Evolutionary conservation across 2,113 vertebrate species (phyloP).

Genomic region (Malurus melanocephalus): DNA sequence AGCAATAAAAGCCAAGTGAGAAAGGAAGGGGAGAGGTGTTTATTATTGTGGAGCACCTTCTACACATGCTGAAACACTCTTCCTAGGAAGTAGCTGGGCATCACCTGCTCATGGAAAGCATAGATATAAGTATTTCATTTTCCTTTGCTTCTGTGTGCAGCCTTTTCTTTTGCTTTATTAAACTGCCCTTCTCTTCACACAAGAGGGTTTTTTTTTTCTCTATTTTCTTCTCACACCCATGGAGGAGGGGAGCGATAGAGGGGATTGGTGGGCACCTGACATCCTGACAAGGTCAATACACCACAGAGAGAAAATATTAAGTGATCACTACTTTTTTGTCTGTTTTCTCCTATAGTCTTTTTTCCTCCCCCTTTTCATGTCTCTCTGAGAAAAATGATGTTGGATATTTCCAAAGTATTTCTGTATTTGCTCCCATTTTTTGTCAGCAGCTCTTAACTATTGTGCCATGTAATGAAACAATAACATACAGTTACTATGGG

Average conservation of each 20-base stretch:
- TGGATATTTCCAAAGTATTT: background rate
- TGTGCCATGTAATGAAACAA: background rate
- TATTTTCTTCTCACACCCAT: background rate
- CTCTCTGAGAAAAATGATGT: background rate
- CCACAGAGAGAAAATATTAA: background rate
- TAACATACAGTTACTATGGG: background rate
- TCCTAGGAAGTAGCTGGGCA: background rate
- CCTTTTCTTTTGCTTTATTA: background rate
- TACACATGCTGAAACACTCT: background rate
- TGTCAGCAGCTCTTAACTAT: background rate
- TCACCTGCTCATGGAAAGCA: background rate
- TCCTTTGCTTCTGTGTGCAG: background rate
- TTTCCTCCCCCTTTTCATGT: background rate
- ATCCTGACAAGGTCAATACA: background rate
- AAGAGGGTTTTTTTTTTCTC: background rate
- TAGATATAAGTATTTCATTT: background rate
- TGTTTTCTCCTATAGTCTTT: background rate
- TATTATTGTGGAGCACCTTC: background rate
- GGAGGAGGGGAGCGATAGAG: background rate
- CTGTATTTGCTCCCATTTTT: background rate
- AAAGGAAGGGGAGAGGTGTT: background rate
- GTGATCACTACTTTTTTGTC: background rate
- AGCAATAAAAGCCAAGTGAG: background rate
- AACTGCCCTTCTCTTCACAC: background rate
- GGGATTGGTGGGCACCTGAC: background rate